Conservation (phyloP, 2,113 vertebrate genomes). For the Cavia porcellus region DNA sequence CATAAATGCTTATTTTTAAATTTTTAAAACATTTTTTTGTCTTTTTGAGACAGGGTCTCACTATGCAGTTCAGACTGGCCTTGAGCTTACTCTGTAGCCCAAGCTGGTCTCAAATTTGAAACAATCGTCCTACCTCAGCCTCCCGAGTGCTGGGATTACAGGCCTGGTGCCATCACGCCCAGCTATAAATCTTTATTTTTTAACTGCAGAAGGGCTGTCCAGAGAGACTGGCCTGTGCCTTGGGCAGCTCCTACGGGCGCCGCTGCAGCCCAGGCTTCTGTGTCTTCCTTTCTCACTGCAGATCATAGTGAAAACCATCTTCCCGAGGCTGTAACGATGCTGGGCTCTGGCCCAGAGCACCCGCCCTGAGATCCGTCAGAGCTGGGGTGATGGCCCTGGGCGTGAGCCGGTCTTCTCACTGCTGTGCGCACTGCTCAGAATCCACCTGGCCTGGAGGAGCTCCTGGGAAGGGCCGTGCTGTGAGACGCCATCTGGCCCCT, state of each 20-base stretch:
- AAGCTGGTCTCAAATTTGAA: too few species aligned
- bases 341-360: background rate
- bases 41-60: too few species aligned
- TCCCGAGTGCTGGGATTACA: too few species aligned
- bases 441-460: background rate
- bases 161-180: too few species aligned
- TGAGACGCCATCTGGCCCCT: background rate
- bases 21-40: too few species aligned
- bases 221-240: background rate
- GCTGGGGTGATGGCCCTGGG: accelerated
- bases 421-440: accelerated
- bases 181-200: background rate
- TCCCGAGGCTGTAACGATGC: background rate
- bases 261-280: background rate
- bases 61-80: background rate
- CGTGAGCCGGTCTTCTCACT: background rate
- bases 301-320: conserved; percentile 87
- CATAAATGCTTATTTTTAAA: background rate
- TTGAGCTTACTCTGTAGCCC: background rate
- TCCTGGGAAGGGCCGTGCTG: background rate
- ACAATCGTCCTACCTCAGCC: too few species aligned
- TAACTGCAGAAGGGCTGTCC: background rate
- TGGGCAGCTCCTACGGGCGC: background rate
- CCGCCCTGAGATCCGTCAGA: accelerated
- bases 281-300: conserved; percentile 66